Percentiles rank a stretch among this genome's conserved stretches.
Evolutionary conservation across 2,888 invertebrate genomes (phyloP).

Genomic region (Pseudeuparius sepicola): DNA sequence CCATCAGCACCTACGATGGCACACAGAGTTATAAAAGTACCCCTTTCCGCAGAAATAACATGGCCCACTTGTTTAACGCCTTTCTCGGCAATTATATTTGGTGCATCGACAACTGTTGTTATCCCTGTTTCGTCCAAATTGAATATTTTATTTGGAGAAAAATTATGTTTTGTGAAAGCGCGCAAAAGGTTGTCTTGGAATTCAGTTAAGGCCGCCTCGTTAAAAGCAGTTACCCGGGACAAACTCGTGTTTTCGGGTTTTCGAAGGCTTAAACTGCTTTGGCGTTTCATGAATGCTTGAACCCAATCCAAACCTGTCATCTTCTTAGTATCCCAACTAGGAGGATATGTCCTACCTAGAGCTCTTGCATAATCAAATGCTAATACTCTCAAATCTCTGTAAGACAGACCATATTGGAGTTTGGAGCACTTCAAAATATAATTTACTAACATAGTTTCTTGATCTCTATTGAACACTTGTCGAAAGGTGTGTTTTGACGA

Average conservation of each 20-base stretch:
- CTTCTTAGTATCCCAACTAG: slow-evolving; percentile 20
- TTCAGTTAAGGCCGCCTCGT: too few species aligned
- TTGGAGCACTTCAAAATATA: slow-evolving; percentile 8
- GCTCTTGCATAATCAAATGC: slow-evolving; percentile 22
- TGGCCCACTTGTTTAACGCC: slow-evolving; percentile 17
- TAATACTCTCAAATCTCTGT: slow-evolving; percentile 21
- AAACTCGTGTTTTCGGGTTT: slow-evolving; percentile 27
- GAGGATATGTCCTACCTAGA: slow-evolving; percentile 19
- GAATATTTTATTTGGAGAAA: slow-evolving; percentile 20
- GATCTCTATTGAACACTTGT: slow-evolving; percentile 5
- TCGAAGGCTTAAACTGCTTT: slow-evolving; percentile 22
- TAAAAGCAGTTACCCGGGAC: slow-evolving; percentile 26
- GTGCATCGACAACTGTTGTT: slow-evolving; percentile 22
- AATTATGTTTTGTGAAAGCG: too few species aligned
- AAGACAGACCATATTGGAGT: slow-evolving; percentile 19
- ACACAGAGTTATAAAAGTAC: slow-evolving; percentile 19
- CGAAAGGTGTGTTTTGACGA: too few species aligned
- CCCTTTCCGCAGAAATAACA: slow-evolving; percentile 20
- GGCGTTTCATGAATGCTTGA: slow-evolving; percentile 24
- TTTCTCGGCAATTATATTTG: slow-evolving; percentile 19
- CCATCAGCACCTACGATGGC: slow-evolving; percentile 21
- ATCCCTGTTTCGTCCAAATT: slow-evolving; percentile 29
- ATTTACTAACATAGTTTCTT: slow-evolving; percentile 2
- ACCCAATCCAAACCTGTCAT: slow-evolving; percentile 27
- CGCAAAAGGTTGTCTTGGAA: too few species aligned